Base-by-base conservation (phyloP, 2,888 invertebrate genomes). In the Calliphora vomitoria region DNA sequence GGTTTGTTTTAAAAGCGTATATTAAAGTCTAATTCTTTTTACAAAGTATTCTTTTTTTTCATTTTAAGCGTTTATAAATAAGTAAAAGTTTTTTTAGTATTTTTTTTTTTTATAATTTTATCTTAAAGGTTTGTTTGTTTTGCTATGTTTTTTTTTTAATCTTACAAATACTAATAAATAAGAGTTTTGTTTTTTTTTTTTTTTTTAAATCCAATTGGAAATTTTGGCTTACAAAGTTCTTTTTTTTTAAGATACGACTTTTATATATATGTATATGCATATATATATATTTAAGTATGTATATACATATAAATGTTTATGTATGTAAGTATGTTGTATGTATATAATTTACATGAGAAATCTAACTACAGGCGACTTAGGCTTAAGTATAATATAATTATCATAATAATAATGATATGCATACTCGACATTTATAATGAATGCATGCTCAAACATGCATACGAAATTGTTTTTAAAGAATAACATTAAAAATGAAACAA, bases 281-380 rank as follows among this genome's bases (percentile, higher is more conserved):
- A n/a, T 60, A 38, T 64, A 83, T 47, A 44, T 55, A 31, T 58
- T 25, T 25, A 25, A 25, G 20, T 41, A 80, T 25, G n/a, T n/a
- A n/a, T n/a, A n/a, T n/a, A n/a, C n/a, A 44, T 53, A 50, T 64
- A 53, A 50, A 35, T 74, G 53, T 80, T 66, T 47, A 72, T 81
- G 62, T n/a, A 75, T 44, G 38, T 68, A 64, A 55, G 53, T 71
- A 41, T 82, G 64, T 82, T 35, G 60, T 80, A 81, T 87, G 74
- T 82, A 62, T 85, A 87, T 82, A 85, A 87, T 89, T 84, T 87
- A 89, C 89, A 89, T 91, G 90, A 80, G 69, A 82, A 82, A 91
- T 90, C 92, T 92, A 92, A 90, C 92, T 92, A 92, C 91, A 91
- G 91, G 91, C 92, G 87, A 87, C 87, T 87, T 87, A 87, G 55